These are phyloP conservation scores for Osmerus eperlanus DNA, from an alignment of 2,113 vertebrate species.

Conservation along the genomic window DNA sequence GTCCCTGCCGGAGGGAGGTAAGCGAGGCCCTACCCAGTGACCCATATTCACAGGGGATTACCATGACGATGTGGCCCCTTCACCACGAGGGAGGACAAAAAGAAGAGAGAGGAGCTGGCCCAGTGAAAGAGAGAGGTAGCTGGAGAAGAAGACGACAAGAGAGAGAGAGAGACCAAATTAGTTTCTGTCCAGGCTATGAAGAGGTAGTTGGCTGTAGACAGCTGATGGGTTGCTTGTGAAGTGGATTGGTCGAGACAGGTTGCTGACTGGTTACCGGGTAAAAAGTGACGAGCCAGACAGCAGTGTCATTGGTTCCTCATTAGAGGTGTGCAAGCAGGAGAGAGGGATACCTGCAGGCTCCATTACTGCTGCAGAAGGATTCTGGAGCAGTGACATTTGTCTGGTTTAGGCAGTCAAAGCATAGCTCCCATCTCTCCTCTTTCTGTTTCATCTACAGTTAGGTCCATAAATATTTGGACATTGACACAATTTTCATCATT, in stretches of 20 bases:
- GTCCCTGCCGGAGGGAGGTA: conserved; percentile 59
- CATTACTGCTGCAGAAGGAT: conserved; percentile 17
- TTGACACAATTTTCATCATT: too few species aligned
- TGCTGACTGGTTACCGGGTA: conserved; percentile 43
- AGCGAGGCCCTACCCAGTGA: conserved; percentile 58
- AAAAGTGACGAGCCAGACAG: conserved; percentile 43
- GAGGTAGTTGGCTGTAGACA: background rate
- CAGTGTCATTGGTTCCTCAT: conserved; percentile 53
- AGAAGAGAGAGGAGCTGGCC: conserved; percentile 11
- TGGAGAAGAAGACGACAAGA: background rate
- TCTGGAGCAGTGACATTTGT: conserved; percentile 33
- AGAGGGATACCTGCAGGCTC: conserved; percentile 27
- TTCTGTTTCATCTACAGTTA: conserved; percentile 4
- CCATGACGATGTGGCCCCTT: conserved; percentile 45
- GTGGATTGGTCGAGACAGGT: conserved; percentile 44
- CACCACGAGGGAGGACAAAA: conserved; percentile 24
- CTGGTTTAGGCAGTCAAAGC: conserved; percentile 16
- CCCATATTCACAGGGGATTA: conserved; percentile 69
- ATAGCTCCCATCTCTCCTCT: background rate
- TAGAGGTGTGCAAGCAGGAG: conserved; percentile 27
- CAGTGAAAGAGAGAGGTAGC: conserved; percentile 4
- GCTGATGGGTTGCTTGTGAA: conserved; percentile 41
- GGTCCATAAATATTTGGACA: too few species aligned
- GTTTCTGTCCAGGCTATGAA: too few species aligned
- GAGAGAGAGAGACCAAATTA: too few species aligned